A percentile compares a stretch with the other conserved stretches of the same genome.
phyloP scores from a whole-genome alignment of 2,888 invertebrate species.

The Sarcophaga variegata region DNA sequence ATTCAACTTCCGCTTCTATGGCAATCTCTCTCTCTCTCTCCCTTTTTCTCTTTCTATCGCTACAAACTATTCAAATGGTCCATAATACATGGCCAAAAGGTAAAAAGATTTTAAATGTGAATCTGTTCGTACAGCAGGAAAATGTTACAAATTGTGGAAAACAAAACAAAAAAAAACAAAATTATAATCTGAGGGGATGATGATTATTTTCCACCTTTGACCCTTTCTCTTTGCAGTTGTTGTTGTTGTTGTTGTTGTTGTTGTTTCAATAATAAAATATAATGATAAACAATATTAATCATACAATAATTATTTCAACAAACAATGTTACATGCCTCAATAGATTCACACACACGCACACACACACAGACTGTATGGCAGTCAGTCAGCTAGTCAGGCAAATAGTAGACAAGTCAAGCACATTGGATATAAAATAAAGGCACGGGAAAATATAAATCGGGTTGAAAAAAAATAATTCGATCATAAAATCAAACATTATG shows the following conservation, averaged over 20 bases:
- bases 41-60: too few relatives aligned
- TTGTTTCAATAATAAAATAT: not conserved
- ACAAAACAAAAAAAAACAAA: conserved; percentile 25
- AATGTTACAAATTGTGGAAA: conserved; percentile 42
- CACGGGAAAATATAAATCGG: conserved; percentile 33
- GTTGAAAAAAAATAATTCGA: conserved; percentile 14
- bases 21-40: not conserved
- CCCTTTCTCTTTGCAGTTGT: conserved; percentile 35
- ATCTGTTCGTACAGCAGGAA: not conserved
- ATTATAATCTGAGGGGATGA: conserved; percentile 28
- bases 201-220: conserved; percentile 43
- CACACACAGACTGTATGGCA: not conserved
- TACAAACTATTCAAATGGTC: not conserved
- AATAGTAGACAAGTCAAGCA: not conserved
- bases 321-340: conserved; percentile 39
- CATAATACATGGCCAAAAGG: conserved; percentile 22
- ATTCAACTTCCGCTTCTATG: conserved; percentile 37
- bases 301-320: conserved; percentile 62
- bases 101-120: not conserved
- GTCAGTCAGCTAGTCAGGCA: not conserved
- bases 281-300: conserved; percentile 54
- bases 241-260: not conserved
- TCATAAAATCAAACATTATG: conserved; percentile 23
- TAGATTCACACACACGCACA: not conserved
- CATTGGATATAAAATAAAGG: conserved; percentile 38